These are phyloP conservation scores for Eptesicus fuscus DNA, from an alignment of 2,113 vertebrate genomes.

Conservation along the genomic window DNA sequence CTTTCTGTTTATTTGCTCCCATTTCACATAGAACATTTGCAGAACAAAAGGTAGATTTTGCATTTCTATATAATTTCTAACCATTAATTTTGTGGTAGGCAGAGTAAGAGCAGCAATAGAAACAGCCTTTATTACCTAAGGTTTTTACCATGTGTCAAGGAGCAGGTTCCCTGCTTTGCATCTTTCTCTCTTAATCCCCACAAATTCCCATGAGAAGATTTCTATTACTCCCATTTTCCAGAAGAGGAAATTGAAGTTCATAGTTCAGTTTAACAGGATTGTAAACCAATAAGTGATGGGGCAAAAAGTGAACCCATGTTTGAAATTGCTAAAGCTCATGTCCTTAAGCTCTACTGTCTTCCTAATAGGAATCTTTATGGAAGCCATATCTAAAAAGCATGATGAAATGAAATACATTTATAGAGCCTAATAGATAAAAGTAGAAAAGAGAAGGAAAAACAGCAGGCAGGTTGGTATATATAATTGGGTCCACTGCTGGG, in stretches of 20 bases:
- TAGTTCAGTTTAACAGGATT: not conserved
- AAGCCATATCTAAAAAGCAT: not conserved
- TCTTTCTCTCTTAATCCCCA: not conserved
- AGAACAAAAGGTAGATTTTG: not conserved
- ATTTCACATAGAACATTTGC: not conserved
- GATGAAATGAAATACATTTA: not conserved
- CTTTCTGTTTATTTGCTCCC: not conserved
- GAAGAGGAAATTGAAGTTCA: not conserved
- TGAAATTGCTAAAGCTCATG: not conserved
- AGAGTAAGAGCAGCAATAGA: not conserved
- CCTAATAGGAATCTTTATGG: not conserved
- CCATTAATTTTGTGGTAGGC: too few relatives aligned
- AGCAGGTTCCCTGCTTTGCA: not conserved
- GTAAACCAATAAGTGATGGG: not conserved
- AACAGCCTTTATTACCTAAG: not conserved
- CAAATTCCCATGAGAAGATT: not conserved
- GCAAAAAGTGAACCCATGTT: not conserved
- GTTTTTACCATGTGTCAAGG: not conserved
- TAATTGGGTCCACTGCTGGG: fast-evolving
- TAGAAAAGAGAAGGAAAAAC: not conserved
- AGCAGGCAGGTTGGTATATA: not conserved
- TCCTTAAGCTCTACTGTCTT: not conserved
- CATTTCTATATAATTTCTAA: not conserved
- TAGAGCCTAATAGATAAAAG: not conserved
- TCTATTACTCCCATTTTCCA: not conserved